Base-by-base conservation (phyloP, 1,140 invertebrate genomes). In the Maniola jurtina region DNA sequence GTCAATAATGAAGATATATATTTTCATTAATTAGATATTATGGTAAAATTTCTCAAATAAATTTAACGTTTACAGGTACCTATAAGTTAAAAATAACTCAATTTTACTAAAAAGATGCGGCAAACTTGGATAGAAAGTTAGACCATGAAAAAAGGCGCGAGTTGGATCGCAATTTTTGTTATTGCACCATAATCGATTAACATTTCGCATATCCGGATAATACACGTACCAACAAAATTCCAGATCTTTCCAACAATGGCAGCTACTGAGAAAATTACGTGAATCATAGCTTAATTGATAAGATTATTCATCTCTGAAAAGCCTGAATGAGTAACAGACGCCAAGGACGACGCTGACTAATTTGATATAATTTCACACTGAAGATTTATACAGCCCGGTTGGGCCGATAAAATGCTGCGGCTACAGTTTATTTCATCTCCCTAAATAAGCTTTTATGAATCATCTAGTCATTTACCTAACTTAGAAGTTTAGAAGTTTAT, bases 261-360 rank as follows among this genome's bases (percentile, higher is more conserved):
- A 42, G 48, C 40, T 63, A 52, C 60, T 47, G 15, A 61, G 50
- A 61, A 54, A 38, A 50, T 56, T 47, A 48, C 55, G 59, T 67
- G 65, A 67, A 48, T 67, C 65, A 67, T 61, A 16, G 48, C 15
- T 65, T 55, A 55, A 55, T 55, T 55, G 52, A 55, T 55, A 55
- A 38, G 38, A 45, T 61, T 63, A 61, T 67, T 66, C 58, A 60
- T 76, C 70, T 68, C 68, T 70, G 72, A 80, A 78, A 78, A 71
- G 69, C 71, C 68, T 71, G 73, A 79, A 77, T 80, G 76, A 80
- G 72, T 76, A 80, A 80, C 73, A 68, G 57, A 35, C 38, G 45
- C 33, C 60, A 73, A 72, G 66, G 69, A 61, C 61, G 56, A 68
- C 72, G 7, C 48, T 79, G 72, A 79, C 68, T 79, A 77, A 75